These are phyloP conservation scores for Leptinotarsa tumamoca DNA, from an alignment of 2,888 invertebrate species.

Conservation along the genomic window DNA sequence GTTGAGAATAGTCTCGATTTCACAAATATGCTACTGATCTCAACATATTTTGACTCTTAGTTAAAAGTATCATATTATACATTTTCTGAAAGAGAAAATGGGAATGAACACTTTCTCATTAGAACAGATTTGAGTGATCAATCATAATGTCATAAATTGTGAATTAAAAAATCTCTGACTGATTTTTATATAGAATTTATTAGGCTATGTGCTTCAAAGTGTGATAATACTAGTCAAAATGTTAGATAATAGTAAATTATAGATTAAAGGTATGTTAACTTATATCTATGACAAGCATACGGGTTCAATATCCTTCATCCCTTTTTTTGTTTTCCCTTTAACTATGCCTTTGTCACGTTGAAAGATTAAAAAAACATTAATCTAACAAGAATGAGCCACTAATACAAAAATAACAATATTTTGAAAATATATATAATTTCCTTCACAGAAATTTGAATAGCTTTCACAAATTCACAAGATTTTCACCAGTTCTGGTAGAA, in stretches of 20 bases:
- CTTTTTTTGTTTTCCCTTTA: background rate
- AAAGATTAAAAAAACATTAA: too few relatives aligned
- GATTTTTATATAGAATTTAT: conserved; percentile 49
- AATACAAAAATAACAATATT: too few relatives aligned
- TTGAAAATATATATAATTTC: too few relatives aligned
- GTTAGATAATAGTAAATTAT: conserved; percentile 26
- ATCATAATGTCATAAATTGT: background rate
- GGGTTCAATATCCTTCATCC: background rate
- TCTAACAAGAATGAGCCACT: too few relatives aligned
- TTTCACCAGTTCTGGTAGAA: too few relatives aligned
- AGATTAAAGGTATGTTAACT: conserved; percentile 23
- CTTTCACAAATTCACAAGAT: too few relatives aligned
- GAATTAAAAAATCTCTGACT: conserved; percentile 40
- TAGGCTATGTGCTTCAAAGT: conserved; percentile 47
- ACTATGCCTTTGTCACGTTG: background rate
- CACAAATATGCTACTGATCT: too few relatives aligned
- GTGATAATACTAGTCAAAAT: conserved; percentile 43
- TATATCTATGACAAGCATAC: conserved; percentile 13
- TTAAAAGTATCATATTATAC: too few relatives aligned
- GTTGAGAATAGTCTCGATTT: too few relatives aligned
- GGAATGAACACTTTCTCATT: background rate
- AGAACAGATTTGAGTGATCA: background rate
- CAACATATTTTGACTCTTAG: too few relatives aligned
- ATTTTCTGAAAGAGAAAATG: too few relatives aligned
- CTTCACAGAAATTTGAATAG: too few relatives aligned